Evolutionary conservation across 2,888 invertebrate genomes (phyloP), one percentile per base, ranked within the genome.

Genomic region (Ephialtes manifestator): DNA sequence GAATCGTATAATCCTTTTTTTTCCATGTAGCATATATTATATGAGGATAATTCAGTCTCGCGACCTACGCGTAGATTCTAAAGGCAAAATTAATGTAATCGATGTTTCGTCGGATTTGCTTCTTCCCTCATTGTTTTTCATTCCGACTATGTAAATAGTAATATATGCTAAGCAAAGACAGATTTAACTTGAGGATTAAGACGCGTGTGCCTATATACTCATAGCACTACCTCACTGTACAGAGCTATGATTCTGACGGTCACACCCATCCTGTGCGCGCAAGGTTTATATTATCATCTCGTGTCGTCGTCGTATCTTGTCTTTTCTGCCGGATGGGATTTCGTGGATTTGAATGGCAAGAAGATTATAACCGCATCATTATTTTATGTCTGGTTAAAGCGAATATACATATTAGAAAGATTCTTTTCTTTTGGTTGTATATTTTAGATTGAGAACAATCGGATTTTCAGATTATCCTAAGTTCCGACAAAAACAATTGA

Each of bases 341-440:
- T 82, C 65, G 55, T 20, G 81, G 85, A 82, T 82, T 82, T 85
- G 75, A 81, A 85, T 85, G 65, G 55, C 72, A 53, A 70, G n/a
- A 51, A 39, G 63, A 65, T 63, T 13, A 18, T 31, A 18, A 20
- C 20, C n/a, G 18, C 65, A 65, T 10, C 43, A 35, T 63, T 60
- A 20, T 48, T 74, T 75, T 63, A 48, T 48, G 13, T 48, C 31
- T n/a, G 18, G 48, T 31, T 63, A 39, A 13, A 43, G 28, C 46
- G 11, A 58, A 51, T 51, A n/a, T 20, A 20, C 11, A 4, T 20
- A 55, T 2, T 55, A 11, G 55, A 20, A 15, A 24, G 28, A 24
- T 28, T 58, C 28, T 18, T 35, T 75, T 63, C 28, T 13, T 68
- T 20, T 68, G 13, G 43, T 8, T n/a, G 7, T 67, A 31, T 2